These are phyloP conservation scores for Sialis fuliginosa DNA, from an alignment of 2,888 invertebrate genomes.

Conservation along the genomic window DNA sequence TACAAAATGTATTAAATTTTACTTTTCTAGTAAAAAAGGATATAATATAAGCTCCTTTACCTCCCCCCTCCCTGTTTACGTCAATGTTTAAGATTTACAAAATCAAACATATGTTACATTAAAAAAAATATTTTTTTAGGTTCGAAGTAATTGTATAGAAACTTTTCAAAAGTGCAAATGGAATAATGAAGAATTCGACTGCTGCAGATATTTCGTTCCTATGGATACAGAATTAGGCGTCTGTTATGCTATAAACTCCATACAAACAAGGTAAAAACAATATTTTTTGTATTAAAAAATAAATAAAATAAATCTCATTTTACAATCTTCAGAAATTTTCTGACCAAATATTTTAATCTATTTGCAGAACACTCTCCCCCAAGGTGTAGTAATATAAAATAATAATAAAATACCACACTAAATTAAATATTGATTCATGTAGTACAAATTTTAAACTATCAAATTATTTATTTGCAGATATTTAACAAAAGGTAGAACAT, in stretches of 20 bases:
- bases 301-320: too few relatives aligned
- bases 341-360: too few relatives aligned
- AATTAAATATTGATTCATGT: too few relatives aligned
- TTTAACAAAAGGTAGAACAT: constrained; percentile 21
- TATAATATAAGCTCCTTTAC: not conserved
- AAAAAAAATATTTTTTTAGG: too few relatives aligned
- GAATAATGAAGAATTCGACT: constrained; percentile 40
- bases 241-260: constrained; percentile 46
- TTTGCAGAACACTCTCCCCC: too few relatives aligned
- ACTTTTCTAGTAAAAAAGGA: not conserved
- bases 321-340: too few relatives aligned
- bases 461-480: constrained; percentile 19
- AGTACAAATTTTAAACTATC: too few relatives aligned
- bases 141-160: constrained; percentile 38
- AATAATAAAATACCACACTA: too few relatives aligned
- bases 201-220: constrained; percentile 44
- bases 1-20: too few relatives aligned
- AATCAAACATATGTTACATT: too few relatives aligned
- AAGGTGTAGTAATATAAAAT: too few relatives aligned
- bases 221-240: constrained; percentile 49
- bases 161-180: constrained; percentile 39
- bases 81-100: not conserved
- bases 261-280: constrained; percentile 33
- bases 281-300: too few relatives aligned
- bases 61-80: not conserved